Evolutionary conservation across 2,113 vertebrate species (phyloP).

Genomic region (Steatornis caripensis): DNA sequence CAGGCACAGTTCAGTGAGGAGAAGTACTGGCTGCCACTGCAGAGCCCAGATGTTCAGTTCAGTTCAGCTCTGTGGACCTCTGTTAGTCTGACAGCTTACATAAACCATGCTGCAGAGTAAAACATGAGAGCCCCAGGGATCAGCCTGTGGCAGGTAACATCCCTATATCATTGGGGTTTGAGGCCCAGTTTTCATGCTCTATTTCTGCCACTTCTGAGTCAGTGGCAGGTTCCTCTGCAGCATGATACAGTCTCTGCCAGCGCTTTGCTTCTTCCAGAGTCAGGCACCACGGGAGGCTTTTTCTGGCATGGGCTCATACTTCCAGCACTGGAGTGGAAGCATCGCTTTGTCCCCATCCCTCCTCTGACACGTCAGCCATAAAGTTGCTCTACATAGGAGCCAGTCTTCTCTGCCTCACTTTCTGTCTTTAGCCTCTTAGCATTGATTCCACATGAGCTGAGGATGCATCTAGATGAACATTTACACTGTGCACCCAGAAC

Average conservation of each 20-base stretch:
- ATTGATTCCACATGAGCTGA: not conserved
- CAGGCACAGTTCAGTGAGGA: not conserved
- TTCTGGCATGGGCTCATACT: not conserved
- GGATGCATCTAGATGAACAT: not conserved
- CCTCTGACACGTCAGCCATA: not conserved
- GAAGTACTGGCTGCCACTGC: not conserved
- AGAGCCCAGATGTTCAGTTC: not conserved
- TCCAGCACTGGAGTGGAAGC: not conserved
- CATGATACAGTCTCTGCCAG: not conserved
- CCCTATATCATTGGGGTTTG: rapidly evolving
- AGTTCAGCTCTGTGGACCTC: not conserved
- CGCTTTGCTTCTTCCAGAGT: not conserved
- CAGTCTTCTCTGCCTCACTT: not conserved
- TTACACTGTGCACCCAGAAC: not conserved
- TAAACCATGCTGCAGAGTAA: not conserved
- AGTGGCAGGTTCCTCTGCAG: not conserved
- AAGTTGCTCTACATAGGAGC: not conserved
- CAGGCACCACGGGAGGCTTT: not conserved
- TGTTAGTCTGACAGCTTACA: not conserved
- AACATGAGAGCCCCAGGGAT: not conserved
- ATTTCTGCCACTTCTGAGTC: not conserved
- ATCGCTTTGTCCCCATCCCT: not conserved
- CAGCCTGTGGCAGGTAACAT: not conserved
- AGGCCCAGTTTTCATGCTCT: not conserved
- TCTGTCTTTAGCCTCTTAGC: not conserved